Evolutionary conservation across 53 echinoderm and acorn worm genomes (phyloP), one percentile per base, ranked within the genome.

Genomic region (Paracentrotus lividus): DNA sequence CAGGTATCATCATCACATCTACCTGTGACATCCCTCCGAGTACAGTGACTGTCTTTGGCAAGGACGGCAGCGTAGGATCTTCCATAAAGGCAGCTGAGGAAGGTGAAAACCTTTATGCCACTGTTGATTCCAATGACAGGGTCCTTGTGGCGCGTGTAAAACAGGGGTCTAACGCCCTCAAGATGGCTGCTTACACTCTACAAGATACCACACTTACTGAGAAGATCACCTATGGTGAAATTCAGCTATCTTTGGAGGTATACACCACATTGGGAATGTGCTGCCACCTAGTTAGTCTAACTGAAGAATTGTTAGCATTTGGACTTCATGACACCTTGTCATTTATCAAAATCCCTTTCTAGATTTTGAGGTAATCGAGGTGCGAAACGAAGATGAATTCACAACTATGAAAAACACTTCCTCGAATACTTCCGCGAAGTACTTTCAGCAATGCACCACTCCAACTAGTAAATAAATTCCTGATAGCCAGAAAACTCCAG

Each of bases 21-120:
- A 85, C 47, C 26, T 85, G 85, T 26, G 85, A 85, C 85, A 85
- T 85, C 85, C 47, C 49, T 26, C 85, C 85, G 24, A 85, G 85
- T 29, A 85, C 85, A 2, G 85, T 85, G 51, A 51, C 47, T 5
- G 85, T 85, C 47, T 85, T 85, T 40, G 49, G 34, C 85, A 85
- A 51, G 51, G 29, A 51, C 49, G 85, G 85, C 31, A 6, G 12
- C 15, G 12, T 29, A 0, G 49, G 85, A 3, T 47, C 47, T 10
- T 49, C 85, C 0, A 47, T 85, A 29, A 47, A 85, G 26, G 85
- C 47, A 49, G n/a, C 49, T 29, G 47, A 29, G 14, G 51, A 85
- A 14, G 31, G 27, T 26, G 85, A 85, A 51, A n/a, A 12, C 29
- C 85, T 85, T 5, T 85, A 49, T 51, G 85, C 49, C 49, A 36